Evolutionary conservation across 2,888 invertebrate genomes (phyloP).

Genomic region (Metallyticus violacea): DNA sequence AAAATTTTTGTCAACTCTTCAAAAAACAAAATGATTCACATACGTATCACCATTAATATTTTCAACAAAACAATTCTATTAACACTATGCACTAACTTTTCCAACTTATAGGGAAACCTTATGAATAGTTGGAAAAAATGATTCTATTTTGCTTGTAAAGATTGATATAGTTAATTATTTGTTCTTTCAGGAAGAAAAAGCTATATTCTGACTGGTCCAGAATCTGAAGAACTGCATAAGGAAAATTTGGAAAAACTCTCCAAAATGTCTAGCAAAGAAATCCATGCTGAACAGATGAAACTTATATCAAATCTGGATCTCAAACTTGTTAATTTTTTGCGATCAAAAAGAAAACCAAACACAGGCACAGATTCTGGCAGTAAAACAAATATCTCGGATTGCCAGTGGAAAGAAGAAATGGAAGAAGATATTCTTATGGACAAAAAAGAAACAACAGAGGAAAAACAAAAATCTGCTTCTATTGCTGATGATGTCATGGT

Average conservation of each 20-base stretch:
- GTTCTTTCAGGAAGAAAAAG: slow-evolving; percentile 34
- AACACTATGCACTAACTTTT: too few relatives aligned
- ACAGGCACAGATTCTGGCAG: slow-evolving; percentile 39
- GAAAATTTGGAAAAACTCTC: slow-evolving; percentile 68
- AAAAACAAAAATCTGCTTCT: background rate
- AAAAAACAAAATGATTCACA: too few relatives aligned
- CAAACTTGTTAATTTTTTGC: slow-evolving; percentile 64
- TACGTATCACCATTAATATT: too few relatives aligned
- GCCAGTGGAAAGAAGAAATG: background rate
- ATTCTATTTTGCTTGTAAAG: too few relatives aligned
- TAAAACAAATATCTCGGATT: background rate
- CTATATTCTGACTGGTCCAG: slow-evolving; percentile 41
- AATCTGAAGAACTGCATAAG: slow-evolving; percentile 57
- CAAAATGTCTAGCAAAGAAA: slow-evolving; percentile 70
- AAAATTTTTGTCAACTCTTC: too few relatives aligned
- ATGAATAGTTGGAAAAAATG: too few relatives aligned
- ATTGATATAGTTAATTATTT: background rate
- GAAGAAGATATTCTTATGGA: background rate
- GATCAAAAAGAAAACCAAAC: slow-evolving; percentile 48
- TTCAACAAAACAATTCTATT: too few relatives aligned
- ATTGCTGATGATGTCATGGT: background rate
- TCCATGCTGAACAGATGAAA: slow-evolving; percentile 68
- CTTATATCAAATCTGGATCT: slow-evolving; percentile 64
- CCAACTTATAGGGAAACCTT: too few relatives aligned
- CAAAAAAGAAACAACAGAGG: background rate